These are phyloP conservation scores for Carduelis carduelis DNA, from an alignment of 2,797 vertebrate genomes.

Conservation along the genomic window DNA sequence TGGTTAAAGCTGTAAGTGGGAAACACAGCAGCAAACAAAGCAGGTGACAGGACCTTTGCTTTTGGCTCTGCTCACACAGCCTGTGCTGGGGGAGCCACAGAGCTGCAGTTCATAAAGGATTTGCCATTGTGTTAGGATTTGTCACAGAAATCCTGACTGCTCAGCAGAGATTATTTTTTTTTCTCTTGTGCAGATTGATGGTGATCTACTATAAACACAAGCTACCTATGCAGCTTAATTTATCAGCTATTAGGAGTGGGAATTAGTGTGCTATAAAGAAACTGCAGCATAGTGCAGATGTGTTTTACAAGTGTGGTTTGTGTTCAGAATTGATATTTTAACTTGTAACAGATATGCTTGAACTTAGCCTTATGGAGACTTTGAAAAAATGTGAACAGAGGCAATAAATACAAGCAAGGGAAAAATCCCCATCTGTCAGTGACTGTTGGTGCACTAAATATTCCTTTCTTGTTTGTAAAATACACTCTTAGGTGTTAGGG, in stretches of 20 bases:
- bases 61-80: neutral
- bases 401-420: neutral
- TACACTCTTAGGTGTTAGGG: neutral
- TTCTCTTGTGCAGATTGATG: neutral
- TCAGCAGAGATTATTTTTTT: neutral
- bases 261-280: neutral
- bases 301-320: neutral
- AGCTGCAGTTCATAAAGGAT: neutral
- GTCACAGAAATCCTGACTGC: neutral
- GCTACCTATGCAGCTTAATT: neutral
- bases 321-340: neutral
- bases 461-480: neutral
- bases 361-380: neutral
- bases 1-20: neutral
- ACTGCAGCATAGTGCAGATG: neutral
- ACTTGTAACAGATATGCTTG: neutral
- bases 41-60: neutral
- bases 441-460: neutral
- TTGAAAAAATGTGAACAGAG: neutral
- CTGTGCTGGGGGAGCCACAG: neutral
- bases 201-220: neutral
- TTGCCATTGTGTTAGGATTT: neutral
- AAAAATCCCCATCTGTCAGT: neutral
- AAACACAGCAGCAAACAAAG: neutral
- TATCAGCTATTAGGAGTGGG: neutral